Conservation (phyloP, 2,888 invertebrate genomes). For the Amphipoea oculea region DNA sequence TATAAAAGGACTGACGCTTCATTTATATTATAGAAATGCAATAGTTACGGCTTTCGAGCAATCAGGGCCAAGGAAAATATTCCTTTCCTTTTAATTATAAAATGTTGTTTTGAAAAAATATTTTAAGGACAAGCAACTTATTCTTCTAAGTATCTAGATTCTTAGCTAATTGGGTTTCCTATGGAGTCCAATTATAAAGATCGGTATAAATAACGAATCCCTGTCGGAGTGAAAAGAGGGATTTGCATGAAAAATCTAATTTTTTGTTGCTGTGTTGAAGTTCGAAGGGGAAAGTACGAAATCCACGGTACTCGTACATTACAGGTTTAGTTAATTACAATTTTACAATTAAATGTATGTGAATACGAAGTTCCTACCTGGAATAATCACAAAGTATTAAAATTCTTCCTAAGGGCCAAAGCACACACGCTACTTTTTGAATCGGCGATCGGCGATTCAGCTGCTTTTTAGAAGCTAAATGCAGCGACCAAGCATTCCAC, state of each 20-base stretch:
- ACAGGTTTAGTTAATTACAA: too few relatives aligned
- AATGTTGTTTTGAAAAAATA: neutral
- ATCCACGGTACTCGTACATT: neutral
- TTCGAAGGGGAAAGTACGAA: neutral
- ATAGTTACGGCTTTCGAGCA: neutral
- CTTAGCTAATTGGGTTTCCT: neutral
- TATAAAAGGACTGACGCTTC: neutral
- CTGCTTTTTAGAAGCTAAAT: too few relatives aligned
- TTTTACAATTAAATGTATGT: too few relatives aligned
- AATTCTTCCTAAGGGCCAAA: too few relatives aligned
- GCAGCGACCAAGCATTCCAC: too few relatives aligned
- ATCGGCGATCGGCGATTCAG: too few relatives aligned
- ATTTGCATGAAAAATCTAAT: too few relatives aligned
- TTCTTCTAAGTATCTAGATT: neutral
- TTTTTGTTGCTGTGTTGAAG: too few relatives aligned
- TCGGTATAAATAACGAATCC: neutral
- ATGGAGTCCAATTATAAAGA: too few relatives aligned
- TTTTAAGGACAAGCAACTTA: neutral
- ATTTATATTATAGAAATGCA: conserved; percentile 1
- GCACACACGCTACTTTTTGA: too few relatives aligned
- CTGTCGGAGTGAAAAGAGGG: too few relatives aligned
- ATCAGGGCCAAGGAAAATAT: neutral
- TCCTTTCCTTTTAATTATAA: neutral
- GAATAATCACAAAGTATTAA: neutral
- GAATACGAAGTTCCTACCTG: neutral